phyloP scores from a whole-genome alignment of 1,140 invertebrate species.

The Brachionus rotundiformis region DNA sequence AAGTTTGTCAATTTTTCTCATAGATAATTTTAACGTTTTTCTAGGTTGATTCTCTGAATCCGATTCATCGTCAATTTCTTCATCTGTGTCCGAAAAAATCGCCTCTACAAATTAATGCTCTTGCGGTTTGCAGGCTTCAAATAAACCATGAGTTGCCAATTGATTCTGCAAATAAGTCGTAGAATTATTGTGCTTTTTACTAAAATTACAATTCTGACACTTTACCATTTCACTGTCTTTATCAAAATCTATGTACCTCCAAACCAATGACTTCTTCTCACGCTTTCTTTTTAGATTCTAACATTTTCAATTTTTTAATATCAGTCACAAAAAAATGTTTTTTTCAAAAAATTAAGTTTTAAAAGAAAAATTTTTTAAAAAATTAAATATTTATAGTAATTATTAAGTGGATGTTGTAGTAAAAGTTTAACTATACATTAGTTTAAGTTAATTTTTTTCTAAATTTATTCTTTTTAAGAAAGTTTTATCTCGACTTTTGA shows the following conservation, averaged over 20 bases:
- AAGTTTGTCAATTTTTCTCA: not conserved
- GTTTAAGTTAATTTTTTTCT: not conserved
- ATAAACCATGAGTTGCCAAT: slow-evolving; percentile 7
- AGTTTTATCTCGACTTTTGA: not conserved
- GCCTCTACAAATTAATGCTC: not conserved
- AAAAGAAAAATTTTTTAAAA: not conserved
- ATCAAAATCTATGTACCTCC: not conserved
- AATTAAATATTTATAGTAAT: not conserved
- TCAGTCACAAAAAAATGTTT: not conserved
- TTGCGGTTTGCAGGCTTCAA: not conserved
- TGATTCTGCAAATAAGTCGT: slow-evolving; percentile 37
- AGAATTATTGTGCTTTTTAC: slow-evolving; percentile 24
- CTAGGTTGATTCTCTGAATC: slow-evolving; percentile 1
- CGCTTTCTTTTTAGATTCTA: not conserved
- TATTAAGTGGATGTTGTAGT: not conserved
- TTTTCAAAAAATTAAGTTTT: not conserved
- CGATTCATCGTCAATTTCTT: slow-evolving; percentile 15
- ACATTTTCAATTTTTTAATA: not conserved
- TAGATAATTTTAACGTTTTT: slow-evolving; percentile 4
- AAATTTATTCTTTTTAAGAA: not conserved
- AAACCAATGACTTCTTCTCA: not conserved
- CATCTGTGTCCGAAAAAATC: slow-evolving; percentile 18
- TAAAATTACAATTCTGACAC: slow-evolving; percentile 11
- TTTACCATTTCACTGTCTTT: not conserved
- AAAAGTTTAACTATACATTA: not conserved